Conservation (phyloP, 2,888 invertebrate genomes). For the Drosophila mimetica region DNA sequence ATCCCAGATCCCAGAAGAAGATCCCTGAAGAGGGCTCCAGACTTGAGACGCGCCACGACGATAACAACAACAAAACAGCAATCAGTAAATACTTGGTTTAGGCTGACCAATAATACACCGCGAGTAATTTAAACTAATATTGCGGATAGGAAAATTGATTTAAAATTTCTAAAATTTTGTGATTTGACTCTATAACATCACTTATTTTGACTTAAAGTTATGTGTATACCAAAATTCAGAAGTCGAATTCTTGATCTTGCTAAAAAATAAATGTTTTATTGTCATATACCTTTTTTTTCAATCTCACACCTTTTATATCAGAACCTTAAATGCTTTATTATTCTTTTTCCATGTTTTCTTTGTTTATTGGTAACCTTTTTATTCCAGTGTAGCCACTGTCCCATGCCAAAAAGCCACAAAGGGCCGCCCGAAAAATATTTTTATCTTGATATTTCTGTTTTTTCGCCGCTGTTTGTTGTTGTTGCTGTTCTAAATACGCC, state of each 20-base stretch:
- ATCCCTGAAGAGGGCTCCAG: conserved; percentile 55
- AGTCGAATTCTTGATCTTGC: too few relatives aligned
- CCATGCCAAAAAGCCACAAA: conserved; percentile 51
- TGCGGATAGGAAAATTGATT: too few relatives aligned
- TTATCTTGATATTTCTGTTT: conserved; percentile 72
- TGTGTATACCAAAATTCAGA: too few relatives aligned
- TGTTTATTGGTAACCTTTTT: too few relatives aligned
- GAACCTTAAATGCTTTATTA: too few relatives aligned
- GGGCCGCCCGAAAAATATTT: conserved; percentile 74
- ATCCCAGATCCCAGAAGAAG: conserved; percentile 27
- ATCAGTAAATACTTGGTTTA: conserved; percentile 61
- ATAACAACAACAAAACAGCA: conserved; percentile 52
- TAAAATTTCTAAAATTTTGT: too few relatives aligned
- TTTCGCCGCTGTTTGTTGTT: conserved; percentile 40
- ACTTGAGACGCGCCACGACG: conserved; percentile 31
- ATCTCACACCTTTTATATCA: too few relatives aligned
- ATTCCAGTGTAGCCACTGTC: conserved; percentile 35
- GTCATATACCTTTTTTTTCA: too few relatives aligned
- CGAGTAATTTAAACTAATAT: not conserved
- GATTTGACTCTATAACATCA: too few relatives aligned
- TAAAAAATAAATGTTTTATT: too few relatives aligned
- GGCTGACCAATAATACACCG: conserved; percentile 45
- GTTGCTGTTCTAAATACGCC: conserved; percentile 71
- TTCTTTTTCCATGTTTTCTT: too few relatives aligned
- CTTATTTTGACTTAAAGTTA: too few relatives aligned